Base-by-base conservation (phyloP, 2,797 vertebrate genomes). In the Apogon talboti region DNA sequence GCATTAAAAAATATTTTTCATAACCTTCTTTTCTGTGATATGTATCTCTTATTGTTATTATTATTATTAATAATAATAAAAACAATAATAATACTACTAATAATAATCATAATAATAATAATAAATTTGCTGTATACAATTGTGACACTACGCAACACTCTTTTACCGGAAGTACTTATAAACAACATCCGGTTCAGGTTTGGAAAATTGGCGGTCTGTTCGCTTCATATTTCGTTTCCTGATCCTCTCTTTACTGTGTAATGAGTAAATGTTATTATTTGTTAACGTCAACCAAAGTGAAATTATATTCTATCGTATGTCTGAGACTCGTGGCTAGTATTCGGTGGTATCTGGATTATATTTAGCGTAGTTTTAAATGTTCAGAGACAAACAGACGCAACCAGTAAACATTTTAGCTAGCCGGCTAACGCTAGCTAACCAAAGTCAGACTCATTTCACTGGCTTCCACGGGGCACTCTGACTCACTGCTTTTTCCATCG, bases 191-290 rank as follows among this genome's bases (percentile, higher is more conserved):
- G 83, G 88, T 82, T 84, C 0, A 6, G 1, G 3, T 6, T 83
- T 73, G 24, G 12, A 71, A 49, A 85, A 74, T 87, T 91, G 90
- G 90, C 90, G 90, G 87, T 80, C 50, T 14, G 21, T 1, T 11
- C 59, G 28, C 1, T 7, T 40, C 35, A 0, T 37, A 21, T 19
- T 21, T 16, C 0, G 6, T 43, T 24, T 49, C 7, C 0, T 1
- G 15, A 1, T 45, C 35, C 4, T 9, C 2, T 8, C 13, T 43
- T 43, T 43, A 43, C 14, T 28, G 2, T 7, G 1, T 19, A n/a
- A 3, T 14, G 14, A 13, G 0, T n/a, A 0, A 42, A 7, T 11
- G 10, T 14, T 10, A 37, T 33, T 14, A 50, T 3, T 10, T 47
- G 41, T 21, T 42, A 28, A 46, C 7, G 9, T 38, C 0, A 13